Evolutionary conservation across 1,140 invertebrate genomes (phyloP), one percentile per base, ranked within the genome.

Genomic region (Homalodisca vitripennis): DNA sequence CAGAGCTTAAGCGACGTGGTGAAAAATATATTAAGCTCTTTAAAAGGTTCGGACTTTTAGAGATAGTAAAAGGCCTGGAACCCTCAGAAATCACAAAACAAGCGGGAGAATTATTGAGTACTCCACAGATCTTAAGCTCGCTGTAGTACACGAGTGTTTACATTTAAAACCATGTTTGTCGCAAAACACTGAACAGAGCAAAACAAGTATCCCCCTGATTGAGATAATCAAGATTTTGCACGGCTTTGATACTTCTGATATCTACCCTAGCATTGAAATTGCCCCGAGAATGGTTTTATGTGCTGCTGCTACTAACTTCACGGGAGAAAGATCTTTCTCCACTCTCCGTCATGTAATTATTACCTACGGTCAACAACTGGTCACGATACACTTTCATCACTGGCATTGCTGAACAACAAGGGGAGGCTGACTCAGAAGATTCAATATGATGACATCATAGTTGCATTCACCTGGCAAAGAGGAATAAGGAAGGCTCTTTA

Each of bases 1-100:
- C 51, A 55, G 51, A 26, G 51, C 51, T 55, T 55, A 55, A 55
- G 51, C 51, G 51, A 55, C 51, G 24, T 12, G 51, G 51, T n/a
- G n/a, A n/a, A n/a, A n/a, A n/a, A n/a, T n/a, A n/a, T n/a, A n/a
- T n/a, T n/a, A n/a, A n/a, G n/a, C 22, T 6, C 6, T 20, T 12
- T 55, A 55, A 55, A 55, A 55, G 51, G 51, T 55, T 55, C 51
- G 51, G 51, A 55, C 22, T 55, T 17, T 55, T 55, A 55, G 51
- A 55, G 51, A 20, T 55, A 55, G 10, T 55, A 20, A 6, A 55
- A 55, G 6, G 20, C 10, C 51, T 55, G 51, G 20, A 10, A 6
- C 51, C 51, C 51, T 55, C 51, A 12, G 24, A 55, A 55, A 26
- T 55, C 51, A 55, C 51, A 55, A 55, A 55, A 20, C 6, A 55